Evolutionary conservation across 2,797 vertebrate genomes (phyloP).

Genomic region (Muscicapa striata): DNA sequence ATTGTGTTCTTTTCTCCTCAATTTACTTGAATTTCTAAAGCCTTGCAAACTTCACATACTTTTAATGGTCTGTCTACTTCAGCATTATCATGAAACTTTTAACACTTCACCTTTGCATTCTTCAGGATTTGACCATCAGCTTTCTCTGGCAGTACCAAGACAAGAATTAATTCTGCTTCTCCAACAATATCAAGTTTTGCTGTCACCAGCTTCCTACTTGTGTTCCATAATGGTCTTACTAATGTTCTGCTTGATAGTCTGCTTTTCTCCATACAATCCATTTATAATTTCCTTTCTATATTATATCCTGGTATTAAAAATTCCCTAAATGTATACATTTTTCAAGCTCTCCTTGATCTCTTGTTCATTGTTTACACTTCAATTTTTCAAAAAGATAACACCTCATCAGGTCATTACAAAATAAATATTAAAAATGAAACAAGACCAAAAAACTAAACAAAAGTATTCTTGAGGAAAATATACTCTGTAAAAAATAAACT

Average conservation of each 20-base stretch:
- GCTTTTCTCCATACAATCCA: not conserved
- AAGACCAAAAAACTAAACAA: not conserved
- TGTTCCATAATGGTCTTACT: not conserved
- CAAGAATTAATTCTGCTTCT: constrained; percentile 9
- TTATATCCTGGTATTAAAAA: not conserved
- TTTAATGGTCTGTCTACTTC: not conserved
- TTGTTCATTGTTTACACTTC: not conserved
- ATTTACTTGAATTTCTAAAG: not conserved
- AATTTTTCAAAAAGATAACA: not conserved
- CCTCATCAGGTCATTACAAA: not conserved
- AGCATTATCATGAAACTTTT: not conserved
- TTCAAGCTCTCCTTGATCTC: not conserved
- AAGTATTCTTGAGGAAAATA: not conserved
- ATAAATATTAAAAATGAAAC: not conserved
- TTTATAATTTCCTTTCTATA: not conserved
- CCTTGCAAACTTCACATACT: not conserved
- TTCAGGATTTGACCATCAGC: not conserved
- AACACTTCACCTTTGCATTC: not conserved
- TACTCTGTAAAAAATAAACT: rapidly evolving
- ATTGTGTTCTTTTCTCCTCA: not conserved
- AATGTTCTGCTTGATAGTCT: not conserved
- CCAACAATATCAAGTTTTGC: not conserved
- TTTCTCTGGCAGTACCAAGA: not conserved
- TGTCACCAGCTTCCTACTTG: not conserved
- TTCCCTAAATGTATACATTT: rapidly evolving